Evolutionary conservation across 1,140 invertebrate species (phyloP), one percentile per base, ranked within the genome.

Genomic region (Hyposmocoma kahamanoa): DNA sequence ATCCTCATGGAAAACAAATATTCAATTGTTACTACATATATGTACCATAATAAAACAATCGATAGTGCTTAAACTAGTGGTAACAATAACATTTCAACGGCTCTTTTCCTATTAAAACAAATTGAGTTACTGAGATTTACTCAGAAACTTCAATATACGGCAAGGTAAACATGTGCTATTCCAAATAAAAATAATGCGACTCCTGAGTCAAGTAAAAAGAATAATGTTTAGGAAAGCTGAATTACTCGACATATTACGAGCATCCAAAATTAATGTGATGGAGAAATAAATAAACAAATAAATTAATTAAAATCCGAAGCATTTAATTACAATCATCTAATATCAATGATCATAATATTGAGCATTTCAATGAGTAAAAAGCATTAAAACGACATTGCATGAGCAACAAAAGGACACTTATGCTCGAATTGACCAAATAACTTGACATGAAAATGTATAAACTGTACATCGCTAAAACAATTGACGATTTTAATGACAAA

Each of bases 321-420:
- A 57, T 71, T 68, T 67, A 69, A 77, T 67, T 2, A 15, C 15
- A 15, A 15, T 36, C 56, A 71, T 68, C 69, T 82, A 84, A 84
- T 80, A 82, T 80, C 80, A 84, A 17, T 73, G 72, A 79, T 67
- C 60, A 67, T 61, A 78, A 65, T 58, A 70, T 79, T 84, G 81
- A 84, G 81, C 78, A 84, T 82, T 84, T 64, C 61, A 69, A 74
- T 81, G 78, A 84, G 78, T 84, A 81, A 80, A 76, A 62, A 64
- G 62, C 62, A 22, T 59, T 66, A 54, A 65, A 71, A 61, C 43
- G 59, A 71, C 52, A 58, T 36, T 52, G 55, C 47, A 57, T 81
- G 72, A 82, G 74, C 76, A 82, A 84, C 72, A 64, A 70, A 72
- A 66, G 70, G 66, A 55, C 74, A 73, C 67, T 67, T 66, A 58